Evolutionary conservation across 2,797 vertebrate species (phyloP).

Genomic region (Lacerta bilineata): DNA sequence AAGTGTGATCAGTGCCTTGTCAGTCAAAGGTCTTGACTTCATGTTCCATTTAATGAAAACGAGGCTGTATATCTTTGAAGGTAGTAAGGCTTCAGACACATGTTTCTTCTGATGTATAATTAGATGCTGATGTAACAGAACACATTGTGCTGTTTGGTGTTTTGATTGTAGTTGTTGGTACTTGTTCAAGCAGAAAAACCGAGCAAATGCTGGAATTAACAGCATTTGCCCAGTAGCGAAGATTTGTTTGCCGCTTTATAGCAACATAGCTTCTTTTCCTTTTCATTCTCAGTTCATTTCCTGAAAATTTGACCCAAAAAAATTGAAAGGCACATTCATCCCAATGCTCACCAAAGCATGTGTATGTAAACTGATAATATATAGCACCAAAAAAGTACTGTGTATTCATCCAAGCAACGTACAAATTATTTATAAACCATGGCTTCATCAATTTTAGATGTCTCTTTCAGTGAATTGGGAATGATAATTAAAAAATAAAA

Average conservation of each 20-base stretch:
- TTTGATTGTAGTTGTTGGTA: background rate
- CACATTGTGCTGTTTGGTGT: too few species aligned
- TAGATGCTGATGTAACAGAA: background rate
- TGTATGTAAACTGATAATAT: conserved; percentile 1
- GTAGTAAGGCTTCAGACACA: background rate
- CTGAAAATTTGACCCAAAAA: background rate
- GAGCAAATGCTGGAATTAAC: background rate
- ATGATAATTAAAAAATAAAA: background rate
- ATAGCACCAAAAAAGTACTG: background rate
- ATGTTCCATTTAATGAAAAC: background rate
- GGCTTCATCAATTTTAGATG: background rate
- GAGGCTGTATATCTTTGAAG: background rate
- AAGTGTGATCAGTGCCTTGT: background rate
- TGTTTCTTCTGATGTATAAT: too few species aligned
- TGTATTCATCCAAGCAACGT: background rate
- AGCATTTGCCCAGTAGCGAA: background rate
- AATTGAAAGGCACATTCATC: background rate
- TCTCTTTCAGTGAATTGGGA: background rate
- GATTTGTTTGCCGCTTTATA: background rate
- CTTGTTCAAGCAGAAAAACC: background rate
- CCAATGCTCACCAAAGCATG: background rate
- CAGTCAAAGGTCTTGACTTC: background rate
- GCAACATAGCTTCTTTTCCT: background rate
- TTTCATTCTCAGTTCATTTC: background rate
- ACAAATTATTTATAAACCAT: background rate